Conservation (phyloP, 2,888 invertebrate species). For the Carcina quercana region DNA sequence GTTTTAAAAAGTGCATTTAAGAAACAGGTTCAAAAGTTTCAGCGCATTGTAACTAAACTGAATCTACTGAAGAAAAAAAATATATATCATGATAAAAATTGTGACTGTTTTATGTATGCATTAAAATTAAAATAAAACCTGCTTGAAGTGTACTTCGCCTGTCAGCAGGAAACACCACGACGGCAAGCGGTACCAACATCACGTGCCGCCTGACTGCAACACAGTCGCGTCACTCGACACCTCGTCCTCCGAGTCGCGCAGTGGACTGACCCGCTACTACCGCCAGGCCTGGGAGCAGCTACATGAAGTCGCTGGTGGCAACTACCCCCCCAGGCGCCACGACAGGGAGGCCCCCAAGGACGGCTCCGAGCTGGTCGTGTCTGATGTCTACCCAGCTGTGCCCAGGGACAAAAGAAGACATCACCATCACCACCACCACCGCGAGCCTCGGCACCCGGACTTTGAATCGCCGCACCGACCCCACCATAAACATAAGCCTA, state of each 20-base stretch:
- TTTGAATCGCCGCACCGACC: constrained; percentile 73
- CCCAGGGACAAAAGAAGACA: constrained; percentile 77
- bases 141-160: too few relatives aligned
- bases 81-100: too few relatives aligned
- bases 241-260: constrained; percentile 88
- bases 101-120: too few relatives aligned
- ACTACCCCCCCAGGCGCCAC: constrained; percentile 52
- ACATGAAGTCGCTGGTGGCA: constrained; percentile 83
- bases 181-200: constrained; percentile 91
- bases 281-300: constrained; percentile 95
- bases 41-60: too few relatives aligned
- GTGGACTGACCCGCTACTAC: constrained; percentile 90
- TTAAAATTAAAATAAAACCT: too few relatives aligned
- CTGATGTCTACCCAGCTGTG: constrained; percentile 74
- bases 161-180: constrained; percentile 72
- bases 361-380: constrained; percentile 84
- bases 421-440: constrained; percentile 85
- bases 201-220: constrained; percentile 92
- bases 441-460: constrained; percentile 75
- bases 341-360: constrained; percentile 78
- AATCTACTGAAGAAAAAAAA: too few relatives aligned
- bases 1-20: too few relatives aligned
- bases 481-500: constrained; percentile 70
- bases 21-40: too few relatives aligned
- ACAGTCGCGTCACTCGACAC: constrained; percentile 93